These are phyloP conservation scores for Temnopleurus reevesii DNA, from an alignment of 53 echinoderm and acorn worm species.

Conservation along the genomic window DNA sequence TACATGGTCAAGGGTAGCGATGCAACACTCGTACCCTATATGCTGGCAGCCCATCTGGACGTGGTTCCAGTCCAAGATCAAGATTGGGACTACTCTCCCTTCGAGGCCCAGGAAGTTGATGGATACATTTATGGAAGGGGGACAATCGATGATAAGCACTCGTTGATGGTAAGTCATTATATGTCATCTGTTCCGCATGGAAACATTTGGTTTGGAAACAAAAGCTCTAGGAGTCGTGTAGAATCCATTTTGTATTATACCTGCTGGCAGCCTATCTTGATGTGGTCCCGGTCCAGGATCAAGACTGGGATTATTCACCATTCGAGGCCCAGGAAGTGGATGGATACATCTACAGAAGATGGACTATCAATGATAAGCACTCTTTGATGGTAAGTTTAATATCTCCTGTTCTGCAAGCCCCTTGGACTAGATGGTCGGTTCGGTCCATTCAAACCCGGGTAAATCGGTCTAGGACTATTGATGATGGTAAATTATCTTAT, in stretches of 20 bases:
- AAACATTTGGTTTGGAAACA: no score
- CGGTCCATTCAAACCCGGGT: no score
- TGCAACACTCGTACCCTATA: slow-evolving; percentile 75
- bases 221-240: no score
- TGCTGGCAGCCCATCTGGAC: slow-evolving; percentile 89
- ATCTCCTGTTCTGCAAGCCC: no score
- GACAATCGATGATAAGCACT: slow-evolving; percentile 93
- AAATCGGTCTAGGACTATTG: no score
- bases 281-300: slow-evolving; percentile 92
- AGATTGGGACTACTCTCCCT: slow-evolving; percentile 86
- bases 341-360: slow-evolving; percentile 92
- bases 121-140: slow-evolving; percentile 96
- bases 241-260: no score
- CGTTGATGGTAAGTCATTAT: slow-evolving; percentile 77
- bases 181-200: no score
- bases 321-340: slow-evolving; percentile 86
- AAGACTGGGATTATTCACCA: slow-evolving; percentile 88
- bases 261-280: slow-evolving; percentile 89
- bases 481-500: no score
- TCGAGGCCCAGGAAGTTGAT: slow-evolving; percentile 82
- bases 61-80: slow-evolving; percentile 92
- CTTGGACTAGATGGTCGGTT: no score
- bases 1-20: slow-evolving; percentile 79
- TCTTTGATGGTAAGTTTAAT: slow-evolving; percentile 77
- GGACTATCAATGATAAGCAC: slow-evolving; percentile 95